Percentiles rank a stretch among this genome's conserved stretches.
Evolutionary conservation across 2,113 vertebrate genomes (phyloP).

Genomic region (Dasypus novemcinctus): DNA sequence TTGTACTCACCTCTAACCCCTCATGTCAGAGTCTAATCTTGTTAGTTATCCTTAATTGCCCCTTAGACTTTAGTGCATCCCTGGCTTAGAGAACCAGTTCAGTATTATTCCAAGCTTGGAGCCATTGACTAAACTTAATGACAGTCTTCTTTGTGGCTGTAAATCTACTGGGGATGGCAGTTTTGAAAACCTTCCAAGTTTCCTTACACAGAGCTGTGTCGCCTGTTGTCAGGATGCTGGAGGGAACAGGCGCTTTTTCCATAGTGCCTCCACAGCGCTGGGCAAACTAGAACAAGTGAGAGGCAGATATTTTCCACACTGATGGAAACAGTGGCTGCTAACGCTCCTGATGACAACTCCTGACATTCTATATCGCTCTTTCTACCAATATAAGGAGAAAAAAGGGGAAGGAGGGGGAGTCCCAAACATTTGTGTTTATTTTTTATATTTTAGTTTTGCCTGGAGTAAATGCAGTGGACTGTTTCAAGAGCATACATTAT

Average conservation of each 20-base stretch:
- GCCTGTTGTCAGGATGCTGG: not conserved
- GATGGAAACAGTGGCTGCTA: slow-evolving; percentile 26
- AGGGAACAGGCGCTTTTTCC: not conserved
- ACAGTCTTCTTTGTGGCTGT: not conserved
- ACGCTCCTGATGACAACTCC: slow-evolving; percentile 61
- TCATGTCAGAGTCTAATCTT: slow-evolving; percentile 24
- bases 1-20: slow-evolving; percentile 42
- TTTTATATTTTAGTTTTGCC: slow-evolving; percentile 40
- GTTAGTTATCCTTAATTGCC: slow-evolving; percentile 33
- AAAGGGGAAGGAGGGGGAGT: not conserved
- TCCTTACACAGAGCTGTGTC: slow-evolving; percentile 12
- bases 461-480: slow-evolving; percentile 19
- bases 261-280: not conserved
- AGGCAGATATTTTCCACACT: not conserved
- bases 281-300: not conserved
- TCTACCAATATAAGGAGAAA: slow-evolving; percentile 1
- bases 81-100: not conserved
- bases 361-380: slow-evolving; percentile 38
- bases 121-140: slow-evolving; percentile 17
- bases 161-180: slow-evolving; percentile 16
- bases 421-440: not conserved
- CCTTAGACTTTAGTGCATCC: slow-evolving; percentile 7
- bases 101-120: slow-evolving; percentile 32
- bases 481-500: slow-evolving; percentile 57
- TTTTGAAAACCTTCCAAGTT: slow-evolving; percentile 27